Base-by-base conservation (phyloP, 2,113 vertebrate genomes). In the Picathartes gymnocephalus region DNA sequence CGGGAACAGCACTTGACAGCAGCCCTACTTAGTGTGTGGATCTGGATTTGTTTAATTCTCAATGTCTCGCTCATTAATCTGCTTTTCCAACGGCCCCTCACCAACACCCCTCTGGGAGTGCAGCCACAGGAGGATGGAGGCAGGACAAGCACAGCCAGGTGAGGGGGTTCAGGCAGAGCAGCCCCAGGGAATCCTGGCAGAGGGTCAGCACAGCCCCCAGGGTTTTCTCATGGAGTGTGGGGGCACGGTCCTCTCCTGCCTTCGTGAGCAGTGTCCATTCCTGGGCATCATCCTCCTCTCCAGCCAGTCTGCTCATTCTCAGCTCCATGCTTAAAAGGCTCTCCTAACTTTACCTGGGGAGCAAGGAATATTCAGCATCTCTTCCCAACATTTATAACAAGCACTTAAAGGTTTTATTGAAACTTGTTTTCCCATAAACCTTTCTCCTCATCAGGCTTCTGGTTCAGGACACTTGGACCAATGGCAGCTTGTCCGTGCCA, bases 141-240 rank as follows among this genome's bases (percentile, higher is more conserved):
- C n/a, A 88, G 62, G 18, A 37, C 33, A 13, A 28, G 76, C 6
- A 2, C 47, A 54, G 53, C 50, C 3, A 9, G 48, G 24, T 0
- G 1, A 68, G 47, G 19, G 39, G 10, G 4, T 12, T 42, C 31
- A 17, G 33, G 70, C 23, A 47, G 31, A n/a, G 61, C 45, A 47
- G 35, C 39, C 64, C 53, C 30, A 12, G 47, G 44, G 22, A 50
- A n/a, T 15, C 57, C 53, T 53, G n/a, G 15, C 1, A 1, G 15
- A 35, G 44, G 23, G 10, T 30, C 68, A 58, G 62, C 62, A n/a
- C 53, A 50, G 35, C 19, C 81, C 25, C 39, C 12, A 1, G 19
- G 1, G 1, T 6, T n/a, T 31, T 18, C 9, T 35, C n/a, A 3
- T 0, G 2, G 25, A 2, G 0, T 10, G 17, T 1, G 6, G 56